Evolutionary conservation across 2,113 vertebrate species (phyloP), one percentile per base, ranked within the genome.

Genomic region (Tyto alba): DNA sequence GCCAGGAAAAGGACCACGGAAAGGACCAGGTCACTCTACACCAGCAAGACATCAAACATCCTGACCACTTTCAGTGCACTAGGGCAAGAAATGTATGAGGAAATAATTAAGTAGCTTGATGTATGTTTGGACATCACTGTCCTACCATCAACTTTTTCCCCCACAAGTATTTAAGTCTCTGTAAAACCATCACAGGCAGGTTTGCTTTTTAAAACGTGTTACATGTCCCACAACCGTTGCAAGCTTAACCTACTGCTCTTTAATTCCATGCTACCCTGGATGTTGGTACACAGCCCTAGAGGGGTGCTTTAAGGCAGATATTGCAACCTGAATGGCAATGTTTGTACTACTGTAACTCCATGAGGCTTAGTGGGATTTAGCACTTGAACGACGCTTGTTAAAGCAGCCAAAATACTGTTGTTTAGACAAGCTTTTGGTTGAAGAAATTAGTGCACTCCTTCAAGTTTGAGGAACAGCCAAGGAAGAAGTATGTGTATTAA

Each of bases 371-470:
- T 60, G 47, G 68, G 47, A 92, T 84, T 81, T 63, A 93, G 72
- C 72, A 95, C 63, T 92, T 90, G 57, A 93, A 93, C 86, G 92
- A 74, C 84, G 87, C 52, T 68, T 0, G 0, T 79, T 86, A 93
- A 77, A 95, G 75, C 68, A 89, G 80, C 52, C 86, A 93, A 81
- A 95, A 62, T 57, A 82, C 20, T 0, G 3, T 50, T 95, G 96
- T 88, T 96, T 91, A 82, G 95, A 94, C 92, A 96, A 95, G 90
- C 30, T 86, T 73, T 78, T 55, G 2, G 6, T 41, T 86, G 79
- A 89, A 38, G 56, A 90, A 89, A 88, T 89, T 34, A 80, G 29
- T 27, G 41, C 63, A 66, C 64, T 86, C 73, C 3, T 68, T 66
- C 0, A 4, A 72, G 80, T 73, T 16, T 97, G 93, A 87, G 83